Conservation (phyloP, 2,113 vertebrate species). For the Mungos mungo region DNA sequence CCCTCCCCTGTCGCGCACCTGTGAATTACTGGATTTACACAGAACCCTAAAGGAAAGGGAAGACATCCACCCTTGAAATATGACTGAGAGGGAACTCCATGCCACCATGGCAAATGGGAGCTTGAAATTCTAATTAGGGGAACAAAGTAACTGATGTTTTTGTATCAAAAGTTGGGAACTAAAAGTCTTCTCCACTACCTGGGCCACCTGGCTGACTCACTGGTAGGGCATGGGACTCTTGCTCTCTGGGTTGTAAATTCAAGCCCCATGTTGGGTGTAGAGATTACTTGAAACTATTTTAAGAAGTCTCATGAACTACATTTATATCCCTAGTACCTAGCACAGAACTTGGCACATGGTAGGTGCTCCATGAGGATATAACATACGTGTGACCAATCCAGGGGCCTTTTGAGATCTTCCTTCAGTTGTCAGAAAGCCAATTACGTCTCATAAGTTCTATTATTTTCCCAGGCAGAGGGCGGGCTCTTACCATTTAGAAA, state of each 20-base stretch:
- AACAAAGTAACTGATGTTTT: neutral
- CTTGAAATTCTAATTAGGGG: neutral
- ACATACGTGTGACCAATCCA: neutral
- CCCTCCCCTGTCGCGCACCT: neutral
- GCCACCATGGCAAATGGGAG: neutral
- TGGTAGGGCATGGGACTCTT: neutral
- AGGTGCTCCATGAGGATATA: neutral
- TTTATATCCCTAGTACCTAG: neutral
- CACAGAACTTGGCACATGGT: neutral
- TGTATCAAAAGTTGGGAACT: neutral
- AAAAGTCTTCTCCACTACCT: neutral
- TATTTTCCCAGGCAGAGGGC: slow-evolving; percentile 19
- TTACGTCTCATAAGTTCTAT: neutral
- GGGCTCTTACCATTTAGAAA: neutral
- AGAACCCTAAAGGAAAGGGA: neutral
- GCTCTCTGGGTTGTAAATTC: neutral
- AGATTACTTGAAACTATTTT: neutral
- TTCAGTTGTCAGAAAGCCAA: neutral
- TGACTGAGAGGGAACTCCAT: neutral
- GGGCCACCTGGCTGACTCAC: neutral
- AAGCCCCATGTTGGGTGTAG: neutral
- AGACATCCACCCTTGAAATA: neutral
- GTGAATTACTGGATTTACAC: neutral
- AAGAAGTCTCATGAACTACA: neutral
- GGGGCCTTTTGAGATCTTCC: neutral